Evolutionary conservation across 2,888 invertebrate genomes (phyloP), one percentile per base, ranked within the genome.

Genomic region (Drosophila anomalata): DNA sequence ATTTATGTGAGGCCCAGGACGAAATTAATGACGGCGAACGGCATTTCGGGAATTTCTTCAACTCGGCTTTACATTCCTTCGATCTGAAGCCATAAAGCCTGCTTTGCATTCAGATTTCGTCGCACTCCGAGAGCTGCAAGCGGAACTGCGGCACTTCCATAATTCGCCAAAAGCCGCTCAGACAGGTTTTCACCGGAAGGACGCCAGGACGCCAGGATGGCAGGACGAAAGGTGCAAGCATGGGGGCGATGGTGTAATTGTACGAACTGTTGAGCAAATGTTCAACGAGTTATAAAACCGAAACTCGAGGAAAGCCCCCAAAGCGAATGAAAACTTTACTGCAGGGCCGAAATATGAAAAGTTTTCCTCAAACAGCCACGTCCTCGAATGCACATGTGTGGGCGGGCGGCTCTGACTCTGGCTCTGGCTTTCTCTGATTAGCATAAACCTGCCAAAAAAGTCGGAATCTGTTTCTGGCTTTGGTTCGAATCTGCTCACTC

Each of bases 381-480:
- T 54, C 56, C 42, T 31, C 59, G 5, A 46, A 36, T 26, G 31
- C 20, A 41, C 47, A 41, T 60, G 41, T 51, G 14, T 8, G n/a
- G 39, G 39, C 7, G 39, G 63, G 60, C 61, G 65, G 69, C 22
- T 24, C 22, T 4, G 22, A 24, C 22, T 24, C 22, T 24, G 4
- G 4, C 22, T 24, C 62, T 71, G 74, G 76, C 68, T 78, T 84
- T 87, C 79, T 77, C 77, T 88, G 84, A 85, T 85, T 85, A 85
- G 84, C 84, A 85, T 88, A 83, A 85, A 88, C 83, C 75, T 84
- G 79, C 76, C 36, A 36, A 86, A 79, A 88, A 62, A 88, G 88
- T 83, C 79, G 82, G 54, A 48, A 36, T 41, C 53, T 24, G 47
- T 60, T 14, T 17, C 61, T 33, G 55, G 46, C 63, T 53, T 66